Evolutionary conservation across 2,888 invertebrate species (phyloP), one percentile per base, ranked within the genome.

Genomic region (Polydrusus cervinus): DNA sequence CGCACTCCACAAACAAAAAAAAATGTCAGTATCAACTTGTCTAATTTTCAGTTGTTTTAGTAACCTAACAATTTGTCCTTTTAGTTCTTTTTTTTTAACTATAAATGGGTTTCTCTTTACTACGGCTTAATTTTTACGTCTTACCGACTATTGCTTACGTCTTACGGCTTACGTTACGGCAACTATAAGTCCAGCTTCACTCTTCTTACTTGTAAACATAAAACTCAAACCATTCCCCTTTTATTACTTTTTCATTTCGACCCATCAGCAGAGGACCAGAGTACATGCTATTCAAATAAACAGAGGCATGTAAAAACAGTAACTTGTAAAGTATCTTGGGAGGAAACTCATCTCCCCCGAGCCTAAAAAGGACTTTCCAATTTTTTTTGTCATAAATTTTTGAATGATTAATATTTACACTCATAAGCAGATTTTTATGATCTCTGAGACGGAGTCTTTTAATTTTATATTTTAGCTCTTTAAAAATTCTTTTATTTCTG

Each of bases 261-360:
- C n/a, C 18, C 30, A 6, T 38, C 18, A 38, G 18, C 16, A 3
- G 11, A 11, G 38, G 38, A 0, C 34, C 16, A 16, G 16, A 34
- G 11, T 16, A 11, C 16, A 60, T 38, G 2, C 38, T 38, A 14
- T 53, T 60, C n/a, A 72, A 18, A 65, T 13, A 45, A 11, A 66
- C 30, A 14, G 45, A 18, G 2, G 45, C n/a, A 18, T 55, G 9
- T 3, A 38, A 47, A 43, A 60, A 61, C 1, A 53, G 20, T n/a
- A 74, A 45, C 49, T 68, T 74, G 34, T 74, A 74, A 13, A 74
- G 53, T 40, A 74, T 74, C n/a, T 62, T 53, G 0, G 74, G 74
- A 0, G 74, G 74, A 68, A 74, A 74, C 1, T 20, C 6, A n/a
- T 45, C 51, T 10, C 74, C 74, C 1, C 40, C n/a, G n/a, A 74